Conservation (phyloP, 2,797 vertebrate genomes). For the Sphenopsis melanotis region DNA sequence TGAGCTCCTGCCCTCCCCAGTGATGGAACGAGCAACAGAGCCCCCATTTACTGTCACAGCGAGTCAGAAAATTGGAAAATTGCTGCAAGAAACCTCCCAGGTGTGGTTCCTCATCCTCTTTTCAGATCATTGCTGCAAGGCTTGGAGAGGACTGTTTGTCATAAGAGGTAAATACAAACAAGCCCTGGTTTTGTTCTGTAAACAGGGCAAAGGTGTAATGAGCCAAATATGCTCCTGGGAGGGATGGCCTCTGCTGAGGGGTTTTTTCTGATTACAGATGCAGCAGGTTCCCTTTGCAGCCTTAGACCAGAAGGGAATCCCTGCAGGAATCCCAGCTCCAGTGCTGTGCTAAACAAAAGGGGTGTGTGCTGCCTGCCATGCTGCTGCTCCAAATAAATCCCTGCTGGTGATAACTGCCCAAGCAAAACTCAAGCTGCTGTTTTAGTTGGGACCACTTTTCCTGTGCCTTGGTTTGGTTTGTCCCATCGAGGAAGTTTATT, state of each 20-base stretch:
- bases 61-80: not conserved
- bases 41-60: not conserved
- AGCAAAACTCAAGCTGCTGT: not conserved
- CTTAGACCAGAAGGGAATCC: not conserved
- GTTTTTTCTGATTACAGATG: not conserved
- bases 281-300: not conserved
- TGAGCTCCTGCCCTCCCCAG: not conserved
- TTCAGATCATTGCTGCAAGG: not conserved
- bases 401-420: accelerated
- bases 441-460: not conserved
- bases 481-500: not conserved
- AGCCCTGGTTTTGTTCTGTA: not conserved
- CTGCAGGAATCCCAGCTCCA: not conserved
- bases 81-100: not conserved
- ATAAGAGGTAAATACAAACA: not conserved
- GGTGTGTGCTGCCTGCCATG: not conserved
- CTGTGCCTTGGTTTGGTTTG: not conserved
- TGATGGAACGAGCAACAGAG: not conserved
- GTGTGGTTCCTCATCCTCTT: not conserved
- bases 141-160: not conserved
- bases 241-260: not conserved
- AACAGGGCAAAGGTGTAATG: accelerated
- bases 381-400: not conserved
- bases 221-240: not conserved
- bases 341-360: not conserved